Percentiles rank a stretch among this genome's conserved stretches.
phyloP scores from a whole-genome alignment of 64 coral and sea anemone species.

The Montipora efflorescens region DNA sequence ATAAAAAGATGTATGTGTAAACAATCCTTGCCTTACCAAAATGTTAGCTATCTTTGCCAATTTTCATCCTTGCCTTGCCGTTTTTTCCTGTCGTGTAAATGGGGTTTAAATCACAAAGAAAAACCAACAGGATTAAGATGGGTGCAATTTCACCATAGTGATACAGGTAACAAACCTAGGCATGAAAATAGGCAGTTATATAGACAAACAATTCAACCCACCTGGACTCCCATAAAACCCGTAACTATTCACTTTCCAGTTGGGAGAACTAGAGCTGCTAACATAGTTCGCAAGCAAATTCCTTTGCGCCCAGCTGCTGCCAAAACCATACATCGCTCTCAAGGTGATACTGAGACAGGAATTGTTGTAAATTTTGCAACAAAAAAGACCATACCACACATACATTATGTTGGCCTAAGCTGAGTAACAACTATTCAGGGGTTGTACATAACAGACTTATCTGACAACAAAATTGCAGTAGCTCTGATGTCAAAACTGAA shows the following conservation, averaged over 20 bases:
- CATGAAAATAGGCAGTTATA: conserved; percentile 18
- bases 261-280: conserved; percentile 6
- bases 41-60: no score
- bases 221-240: conserved; percentile 26
- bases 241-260: conserved; percentile 30
- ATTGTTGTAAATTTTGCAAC: conserved; percentile 44
- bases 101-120: background rate
- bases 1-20: no score
- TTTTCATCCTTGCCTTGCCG: no score
- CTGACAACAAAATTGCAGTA: conserved; percentile 27
- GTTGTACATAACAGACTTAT: conserved; percentile 23
- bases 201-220: background rate
- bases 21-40: no score
- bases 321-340: conserved; percentile 29
- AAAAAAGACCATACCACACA: conserved; percentile 41
- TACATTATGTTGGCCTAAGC: conserved; percentile 62
- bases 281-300: conserved; percentile 20
- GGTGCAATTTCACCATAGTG: conserved; percentile 28
- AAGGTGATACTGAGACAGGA: conserved; percentile 48
- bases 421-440: conserved; percentile 54
- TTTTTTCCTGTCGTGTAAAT: no score
- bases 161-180: conserved; percentile 17
- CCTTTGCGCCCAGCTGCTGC: conserved; percentile 32
- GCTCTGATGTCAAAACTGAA: conserved; percentile 40
- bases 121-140: conserved; percentile 30